Percentiles rank a stretch among this genome's conserved stretches.
phyloP scores from a whole-genome alignment of 2,797 vertebrate species.

The Aeoliscus strigatus region DNA sequence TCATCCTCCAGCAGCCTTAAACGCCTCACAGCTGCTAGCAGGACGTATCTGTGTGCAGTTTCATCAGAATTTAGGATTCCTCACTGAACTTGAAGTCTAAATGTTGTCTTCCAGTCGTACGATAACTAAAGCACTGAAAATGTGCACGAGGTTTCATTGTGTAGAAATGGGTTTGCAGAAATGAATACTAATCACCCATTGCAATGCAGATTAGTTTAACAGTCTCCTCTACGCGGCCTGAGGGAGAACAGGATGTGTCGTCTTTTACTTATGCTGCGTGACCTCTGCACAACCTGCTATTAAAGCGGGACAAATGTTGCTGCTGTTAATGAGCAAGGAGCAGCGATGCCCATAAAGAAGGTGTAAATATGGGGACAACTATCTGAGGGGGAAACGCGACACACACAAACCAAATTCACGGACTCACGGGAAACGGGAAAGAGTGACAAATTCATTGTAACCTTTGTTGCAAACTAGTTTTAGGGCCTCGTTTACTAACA shows the following conservation, averaged over 20 bases:
- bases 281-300: slow-evolving; percentile 46
- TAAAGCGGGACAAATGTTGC: slow-evolving; percentile 49
- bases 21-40: no score
- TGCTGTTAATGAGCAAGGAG: slow-evolving; percentile 46
- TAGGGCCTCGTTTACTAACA: no score
- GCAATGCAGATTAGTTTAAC: slow-evolving; percentile 61
- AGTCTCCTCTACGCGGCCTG: slow-evolving; percentile 37
- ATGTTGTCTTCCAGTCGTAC: no score
- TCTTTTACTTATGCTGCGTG: slow-evolving; percentile 49
- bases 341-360: slow-evolving; percentile 21
- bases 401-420: no score
- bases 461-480: no score
- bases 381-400: slow-evolving; percentile 5
- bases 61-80: no score
- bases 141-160: slow-evolving; percentile 1
- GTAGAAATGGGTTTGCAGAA: slow-evolving; percentile 37
- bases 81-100: no score
- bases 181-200: slow-evolving; percentile 62
- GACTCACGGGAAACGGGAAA: no score
- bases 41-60: no score
- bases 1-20: no score
- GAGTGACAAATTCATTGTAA: no score
- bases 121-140: neutral
- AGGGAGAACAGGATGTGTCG: slow-evolving; percentile 36
- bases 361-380: slow-evolving; percentile 38